Conservation (phyloP, 1,140 invertebrate genomes). For the Orius laevigatus region DNA sequence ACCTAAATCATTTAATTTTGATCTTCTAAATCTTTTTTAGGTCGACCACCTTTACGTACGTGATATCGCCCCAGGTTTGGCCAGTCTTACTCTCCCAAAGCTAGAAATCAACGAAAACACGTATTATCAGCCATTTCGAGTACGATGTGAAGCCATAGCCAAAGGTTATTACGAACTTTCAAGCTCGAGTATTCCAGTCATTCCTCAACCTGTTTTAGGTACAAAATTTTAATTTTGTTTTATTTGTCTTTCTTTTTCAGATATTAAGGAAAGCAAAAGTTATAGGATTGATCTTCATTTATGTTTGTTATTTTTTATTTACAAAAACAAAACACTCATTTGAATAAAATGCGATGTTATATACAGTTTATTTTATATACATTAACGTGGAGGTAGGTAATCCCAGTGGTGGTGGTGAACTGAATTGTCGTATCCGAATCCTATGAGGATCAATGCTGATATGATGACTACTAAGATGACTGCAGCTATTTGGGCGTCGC, state of each 20-base stretch:
- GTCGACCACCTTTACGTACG: slow-evolving; percentile 1
- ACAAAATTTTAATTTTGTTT: too few relatives aligned
- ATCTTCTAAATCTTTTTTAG: slow-evolving; percentile 4
- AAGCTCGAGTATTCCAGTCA: slow-evolving; percentile 8
- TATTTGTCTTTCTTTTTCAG: too few relatives aligned
- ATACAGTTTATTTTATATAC: not conserved
- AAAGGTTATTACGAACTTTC: slow-evolving; percentile 7
- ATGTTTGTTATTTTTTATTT: too few relatives aligned
- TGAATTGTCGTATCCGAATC: slow-evolving; percentile 43
- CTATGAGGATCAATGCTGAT: slow-evolving; percentile 49
- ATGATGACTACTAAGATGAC: slow-evolving; percentile 57
- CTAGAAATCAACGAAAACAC: not conserved
- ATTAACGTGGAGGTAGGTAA: slow-evolving; percentile 33
- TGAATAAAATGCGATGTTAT: too few relatives aligned
- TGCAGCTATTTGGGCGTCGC: slow-evolving; percentile 50
- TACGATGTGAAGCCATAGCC: slow-evolving; percentile 7
- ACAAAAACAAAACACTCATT: too few relatives aligned
- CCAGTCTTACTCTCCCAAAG: not conserved
- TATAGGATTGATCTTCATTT: too few relatives aligned
- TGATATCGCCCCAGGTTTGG: slow-evolving; percentile 1
- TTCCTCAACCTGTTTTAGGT: too few relatives aligned
- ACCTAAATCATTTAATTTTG: slow-evolving; percentile 7
- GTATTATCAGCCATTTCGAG: not conserved
- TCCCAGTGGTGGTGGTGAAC: slow-evolving; percentile 69
- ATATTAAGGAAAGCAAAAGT: too few relatives aligned